A percentile compares a stretch with the other conserved stretches of the same genome.
Conservation (phyloP, 2,113 vertebrate species). For the Drymodes brunneopygia region DNA sequence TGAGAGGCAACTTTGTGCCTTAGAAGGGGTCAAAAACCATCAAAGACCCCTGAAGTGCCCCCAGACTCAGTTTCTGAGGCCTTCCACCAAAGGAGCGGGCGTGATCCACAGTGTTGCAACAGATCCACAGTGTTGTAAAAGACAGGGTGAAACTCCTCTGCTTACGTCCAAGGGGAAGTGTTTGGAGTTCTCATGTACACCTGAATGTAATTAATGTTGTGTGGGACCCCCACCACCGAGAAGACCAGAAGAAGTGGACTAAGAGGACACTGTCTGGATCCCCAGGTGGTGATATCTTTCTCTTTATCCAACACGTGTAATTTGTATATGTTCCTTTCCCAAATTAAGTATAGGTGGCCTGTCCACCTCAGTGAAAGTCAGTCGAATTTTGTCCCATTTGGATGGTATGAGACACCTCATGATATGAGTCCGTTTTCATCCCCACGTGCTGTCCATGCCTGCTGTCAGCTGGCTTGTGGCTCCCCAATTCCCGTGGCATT, state of each 20-base stretch:
- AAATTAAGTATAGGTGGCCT: neutral
- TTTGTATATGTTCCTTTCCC: neutral
- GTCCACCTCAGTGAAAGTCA: neutral
- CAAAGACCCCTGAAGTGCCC: fast-evolving
- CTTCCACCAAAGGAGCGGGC: neutral
- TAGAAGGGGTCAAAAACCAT: neutral
- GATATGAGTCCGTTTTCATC: neutral
- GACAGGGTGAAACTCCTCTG: neutral
- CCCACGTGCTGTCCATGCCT: fast-evolving
- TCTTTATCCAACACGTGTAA: neutral
- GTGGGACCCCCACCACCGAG: neutral
- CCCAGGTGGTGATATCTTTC: neutral
- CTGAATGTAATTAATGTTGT: neutral
- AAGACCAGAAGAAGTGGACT: neutral
- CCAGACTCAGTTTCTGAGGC: neutral
- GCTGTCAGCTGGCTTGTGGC: neutral
- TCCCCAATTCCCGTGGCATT: fast-evolving
- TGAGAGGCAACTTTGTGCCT: neutral
- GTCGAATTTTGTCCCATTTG: neutral
- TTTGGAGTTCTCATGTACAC: neutral
- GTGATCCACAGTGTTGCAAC: neutral
- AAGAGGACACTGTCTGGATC: neutral
- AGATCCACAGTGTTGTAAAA: neutral
- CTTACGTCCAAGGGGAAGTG: neutral
- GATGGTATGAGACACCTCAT: neutral